Conservation (phyloP, 2,888 invertebrate species). For the Drosophila limbata region DNA sequence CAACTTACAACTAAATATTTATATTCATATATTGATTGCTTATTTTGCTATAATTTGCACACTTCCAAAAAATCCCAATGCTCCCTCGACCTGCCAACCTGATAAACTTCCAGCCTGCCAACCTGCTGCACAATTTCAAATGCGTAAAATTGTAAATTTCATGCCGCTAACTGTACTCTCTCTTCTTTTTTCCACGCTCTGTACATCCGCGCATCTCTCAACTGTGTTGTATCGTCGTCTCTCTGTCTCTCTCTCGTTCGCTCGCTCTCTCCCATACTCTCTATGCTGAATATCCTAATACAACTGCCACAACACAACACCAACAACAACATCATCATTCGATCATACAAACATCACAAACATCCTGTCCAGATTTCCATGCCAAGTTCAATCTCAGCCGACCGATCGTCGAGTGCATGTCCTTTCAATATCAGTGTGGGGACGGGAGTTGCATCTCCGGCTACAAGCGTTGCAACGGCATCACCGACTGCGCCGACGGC, state of each 20-base stretch:
- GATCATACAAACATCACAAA: constrained; percentile 20
- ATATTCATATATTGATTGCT: background rate
- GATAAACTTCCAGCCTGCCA: background rate
- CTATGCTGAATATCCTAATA: constrained; percentile 14
- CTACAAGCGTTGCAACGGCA: constrained; percentile 87
- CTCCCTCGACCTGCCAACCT: background rate
- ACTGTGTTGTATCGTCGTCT: constrained; percentile 40
- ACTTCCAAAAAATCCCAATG: background rate
- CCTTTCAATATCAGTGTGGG: constrained; percentile 88
- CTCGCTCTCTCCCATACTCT: constrained; percentile 32
- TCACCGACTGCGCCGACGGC: constrained; percentile 87
- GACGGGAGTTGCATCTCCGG: constrained; percentile 88
- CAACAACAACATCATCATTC: constrained; percentile 35
- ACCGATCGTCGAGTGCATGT: constrained; percentile 79
- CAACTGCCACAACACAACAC: constrained; percentile 33
- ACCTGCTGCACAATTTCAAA: constrained; percentile 2
- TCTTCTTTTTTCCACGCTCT: constrained; percentile 55
- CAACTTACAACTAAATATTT: background rate
- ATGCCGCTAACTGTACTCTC: constrained; percentile 64
- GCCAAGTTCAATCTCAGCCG: constrained; percentile 83
- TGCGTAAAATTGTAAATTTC: constrained; percentile 18
- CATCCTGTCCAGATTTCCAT: constrained; percentile 71
- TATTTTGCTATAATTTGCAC: constrained; percentile 16
- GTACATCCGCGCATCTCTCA: constrained; percentile 24
- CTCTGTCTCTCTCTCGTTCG: constrained; percentile 28